Evolutionary conservation across 1,140 invertebrate species (phyloP), one percentile per base, ranked within the genome.

Genomic region (Stegodyphus mimosarum): DNA sequence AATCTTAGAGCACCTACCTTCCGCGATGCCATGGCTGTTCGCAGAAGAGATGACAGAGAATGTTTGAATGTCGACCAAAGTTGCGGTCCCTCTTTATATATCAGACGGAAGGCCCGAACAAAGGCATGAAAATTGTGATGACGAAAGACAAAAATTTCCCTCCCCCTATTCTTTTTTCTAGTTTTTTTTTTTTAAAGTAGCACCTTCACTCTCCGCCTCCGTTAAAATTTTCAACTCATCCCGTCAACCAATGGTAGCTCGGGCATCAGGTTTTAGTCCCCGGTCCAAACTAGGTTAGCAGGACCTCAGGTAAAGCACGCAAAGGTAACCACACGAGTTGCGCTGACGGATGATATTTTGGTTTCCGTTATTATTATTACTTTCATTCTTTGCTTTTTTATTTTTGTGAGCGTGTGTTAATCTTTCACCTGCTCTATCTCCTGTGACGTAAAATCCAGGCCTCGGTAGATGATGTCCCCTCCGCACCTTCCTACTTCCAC

Each of bases 111-210:
- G 15, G 6, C 55, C 49, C 53, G 60, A 83, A 73, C 17, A 52
- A 64, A 74, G 71, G 50, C 33, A 66, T 51, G 51, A 63, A 72
- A 17, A 55, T 52, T 17, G 53, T 51, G 76, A 52, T 78, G 76
- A 71, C 69, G 76, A 78, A 69, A 69, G 50, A 11, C n/a, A n/a
- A 53, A 33, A 33, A 33, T 33, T 33, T 33, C 33, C 33, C 33
- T 33, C 51, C 76, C 60, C 78, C 64, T 48, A 6, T 2, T 7
- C 17, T 33, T 83, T 33, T 81, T 81, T n/a, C n/a, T n/a, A n/a
- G n/a, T n/a, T n/a, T 50, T 80, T 81, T 63, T 50, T 71, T 72
- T 81, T 81, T 80, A 64, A 83, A 83, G 72, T 83, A 83, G 72
- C 70, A 83, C 70, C 70, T 60, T 73, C 60, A 51, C 51, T 55